Evolutionary conservation across 2,797 vertebrate genomes (phyloP).

Genomic region (Eremophila alpestris): DNA sequence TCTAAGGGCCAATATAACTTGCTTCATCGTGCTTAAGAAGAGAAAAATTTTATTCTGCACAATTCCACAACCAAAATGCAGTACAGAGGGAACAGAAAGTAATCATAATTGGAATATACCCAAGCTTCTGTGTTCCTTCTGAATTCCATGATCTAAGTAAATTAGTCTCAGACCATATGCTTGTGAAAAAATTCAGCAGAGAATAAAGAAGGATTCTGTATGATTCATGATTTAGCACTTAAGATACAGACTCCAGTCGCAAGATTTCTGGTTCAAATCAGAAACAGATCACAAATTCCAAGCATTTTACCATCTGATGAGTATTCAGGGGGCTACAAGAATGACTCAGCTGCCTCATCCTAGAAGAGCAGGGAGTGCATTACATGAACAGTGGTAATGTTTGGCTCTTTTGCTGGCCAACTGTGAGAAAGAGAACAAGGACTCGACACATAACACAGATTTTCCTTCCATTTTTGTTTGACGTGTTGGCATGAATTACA

Average conservation of each 20-base stretch:
- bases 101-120: not conserved
- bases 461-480: not conserved
- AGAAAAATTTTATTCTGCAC: not conserved
- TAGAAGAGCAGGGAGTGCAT: not conserved
- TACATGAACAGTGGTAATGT: not conserved
- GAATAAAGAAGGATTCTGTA: not conserved
- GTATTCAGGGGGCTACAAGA: not conserved
- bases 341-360: constrained; percentile 13
- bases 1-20: not conserved
- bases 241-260: not conserved
- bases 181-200: not conserved
- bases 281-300: constrained; percentile 31
- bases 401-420: not conserved
- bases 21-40: not conserved
- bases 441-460: not conserved
- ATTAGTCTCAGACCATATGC: not conserved
- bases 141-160: not conserved
- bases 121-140: not conserved
- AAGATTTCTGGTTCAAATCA: constrained; percentile 10
- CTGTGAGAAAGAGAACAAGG: not conserved
- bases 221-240: not conserved
- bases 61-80: not conserved
- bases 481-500: not conserved
- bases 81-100: not conserved
- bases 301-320: constrained; percentile 25